Percentiles rank a stretch among this genome's conserved stretches.
Conservation (phyloP, 2,797 vertebrate species). For the Aldrovandia affinis region DNA sequence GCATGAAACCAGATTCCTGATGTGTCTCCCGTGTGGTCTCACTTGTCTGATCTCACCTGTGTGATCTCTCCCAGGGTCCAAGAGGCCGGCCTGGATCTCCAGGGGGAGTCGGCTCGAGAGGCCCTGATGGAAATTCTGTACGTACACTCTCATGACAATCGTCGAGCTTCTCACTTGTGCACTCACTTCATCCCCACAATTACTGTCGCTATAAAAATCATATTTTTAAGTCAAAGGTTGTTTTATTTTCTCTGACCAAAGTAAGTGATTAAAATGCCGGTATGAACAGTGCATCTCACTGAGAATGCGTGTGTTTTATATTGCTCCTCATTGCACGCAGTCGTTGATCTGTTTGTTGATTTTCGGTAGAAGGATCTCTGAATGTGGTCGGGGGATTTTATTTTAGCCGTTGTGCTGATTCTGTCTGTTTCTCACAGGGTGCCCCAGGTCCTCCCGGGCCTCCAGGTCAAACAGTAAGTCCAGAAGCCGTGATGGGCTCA, state of each 20-base stretch:
- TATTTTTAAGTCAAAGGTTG: background rate
- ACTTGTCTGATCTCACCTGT: conserved; percentile 1
- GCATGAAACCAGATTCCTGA: background rate
- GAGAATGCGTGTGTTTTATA: background rate
- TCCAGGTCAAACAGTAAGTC: conserved; percentile 84
- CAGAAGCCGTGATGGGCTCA: background rate
- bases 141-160: conserved; percentile 38
- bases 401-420: conserved; percentile 2
- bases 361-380: background rate
- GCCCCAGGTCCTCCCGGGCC: conserved; percentile 76
- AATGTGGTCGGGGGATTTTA: background rate
- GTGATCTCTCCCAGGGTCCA: conserved; percentile 58
- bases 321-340: background rate
- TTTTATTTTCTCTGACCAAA: background rate
- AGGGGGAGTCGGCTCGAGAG: conserved; percentile 56
- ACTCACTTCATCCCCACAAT: background rate
- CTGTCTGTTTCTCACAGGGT: conserved; percentile 71
- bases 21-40: background rate
- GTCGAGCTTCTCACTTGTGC: background rate
- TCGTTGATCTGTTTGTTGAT: background rate
- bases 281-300: background rate
- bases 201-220: background rate
- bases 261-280: background rate
- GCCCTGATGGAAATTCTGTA: conserved; percentile 70
- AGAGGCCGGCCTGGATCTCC: conserved; percentile 55